Evolutionary conservation across 2,888 invertebrate species (phyloP), one percentile per base, ranked within the genome.

Genomic region (Diplazon laetatorius): DNA sequence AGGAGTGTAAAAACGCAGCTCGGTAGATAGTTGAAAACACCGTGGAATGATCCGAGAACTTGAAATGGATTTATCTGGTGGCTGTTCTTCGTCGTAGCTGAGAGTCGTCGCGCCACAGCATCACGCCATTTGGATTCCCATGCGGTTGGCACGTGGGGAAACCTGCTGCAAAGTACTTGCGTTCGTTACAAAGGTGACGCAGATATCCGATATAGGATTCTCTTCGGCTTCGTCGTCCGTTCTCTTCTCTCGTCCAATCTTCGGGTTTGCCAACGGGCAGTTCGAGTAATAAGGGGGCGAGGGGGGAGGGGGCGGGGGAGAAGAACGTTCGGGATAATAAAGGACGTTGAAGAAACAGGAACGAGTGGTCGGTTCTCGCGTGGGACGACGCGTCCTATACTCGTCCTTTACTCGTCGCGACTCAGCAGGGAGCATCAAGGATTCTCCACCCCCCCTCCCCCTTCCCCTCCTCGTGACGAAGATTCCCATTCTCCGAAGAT

Each of bases 1-100:
- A 71, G 46, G 48, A 50, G 2, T n/a, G 25, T 52, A 35, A 16
- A 46, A 20, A 18, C 69, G n/a, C 18, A 39, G 25, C 9, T 9
- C 18, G 39, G 25, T 4, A 46, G 50, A 37, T 42, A n/a, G 70
- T 48, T 25, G 20, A 60, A 12, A 18, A 50, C 35, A 57, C 20
- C n/a, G 14, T 35, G 25, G 44, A 57, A 57, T 57, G 63, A 62
- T 69, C 66, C 30, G 18, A 30, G 69, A 69, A 65, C 59, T 74
- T 78, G 50, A 63, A 73, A 74, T 78, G 73, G 73, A 74, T 78
- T 78, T 78, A 74, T 70, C 78, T 70, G 65, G 63, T 70, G 73
- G 52, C 57, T 35, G 63, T 60, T 60, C 37, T 62, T 74, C 78
- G 78, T 70, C 73, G 69, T 70, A 73, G 70, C 52, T 14, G 37